Evolutionary conservation across 2,797 vertebrate genomes (phyloP).

Genomic region (Hoplostethus mediterraneus): DNA sequence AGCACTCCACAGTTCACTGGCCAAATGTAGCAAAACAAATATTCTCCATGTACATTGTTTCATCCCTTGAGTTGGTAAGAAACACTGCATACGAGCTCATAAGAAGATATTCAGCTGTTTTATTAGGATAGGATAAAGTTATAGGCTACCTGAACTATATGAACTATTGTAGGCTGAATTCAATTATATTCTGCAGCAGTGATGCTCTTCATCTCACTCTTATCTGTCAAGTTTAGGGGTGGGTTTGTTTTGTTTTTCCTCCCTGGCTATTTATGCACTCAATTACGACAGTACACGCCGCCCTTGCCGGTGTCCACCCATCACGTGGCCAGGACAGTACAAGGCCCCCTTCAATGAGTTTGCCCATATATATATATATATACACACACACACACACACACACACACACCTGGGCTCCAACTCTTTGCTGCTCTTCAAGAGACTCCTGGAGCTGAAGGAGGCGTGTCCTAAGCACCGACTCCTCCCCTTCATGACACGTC

Average conservation of each 20-base stretch:
- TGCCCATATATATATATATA: not conserved
- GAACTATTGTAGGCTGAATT: slow-evolving; percentile 48
- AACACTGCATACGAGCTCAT: slow-evolving; percentile 1
- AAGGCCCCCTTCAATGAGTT: not conserved
- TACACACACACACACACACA: slow-evolving; percentile 26
- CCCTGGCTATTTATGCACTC: slow-evolving; percentile 51
- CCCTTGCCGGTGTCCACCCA: slow-evolving; percentile 46
- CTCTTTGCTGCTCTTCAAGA: slow-evolving; percentile 89
- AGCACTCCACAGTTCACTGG: not conserved
- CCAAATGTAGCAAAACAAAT: slow-evolving; percentile 23
- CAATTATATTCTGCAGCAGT: too few species aligned
- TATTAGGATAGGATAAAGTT: slow-evolving; percentile 19
- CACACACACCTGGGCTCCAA: slow-evolving; percentile 85
- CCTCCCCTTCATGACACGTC: slow-evolving; percentile 84
- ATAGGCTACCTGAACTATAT: slow-evolving; percentile 22
- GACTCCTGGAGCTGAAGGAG: slow-evolving; percentile 90
- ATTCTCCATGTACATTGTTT: slow-evolving; percentile 2
- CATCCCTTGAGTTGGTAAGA: slow-evolving; percentile 3
- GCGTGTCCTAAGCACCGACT: slow-evolving; percentile 86
- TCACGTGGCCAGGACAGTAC: slow-evolving; percentile 30
- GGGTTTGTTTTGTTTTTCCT: slow-evolving; percentile 57
- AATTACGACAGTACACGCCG: slow-evolving; percentile 34
- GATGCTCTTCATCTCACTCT: too few species aligned
- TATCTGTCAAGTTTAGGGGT: not conserved
- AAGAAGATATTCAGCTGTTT: slow-evolving; percentile 41